phyloP scores from a whole-genome alignment of 2,113 vertebrate genomes.

The Centropus unirufus region DNA sequence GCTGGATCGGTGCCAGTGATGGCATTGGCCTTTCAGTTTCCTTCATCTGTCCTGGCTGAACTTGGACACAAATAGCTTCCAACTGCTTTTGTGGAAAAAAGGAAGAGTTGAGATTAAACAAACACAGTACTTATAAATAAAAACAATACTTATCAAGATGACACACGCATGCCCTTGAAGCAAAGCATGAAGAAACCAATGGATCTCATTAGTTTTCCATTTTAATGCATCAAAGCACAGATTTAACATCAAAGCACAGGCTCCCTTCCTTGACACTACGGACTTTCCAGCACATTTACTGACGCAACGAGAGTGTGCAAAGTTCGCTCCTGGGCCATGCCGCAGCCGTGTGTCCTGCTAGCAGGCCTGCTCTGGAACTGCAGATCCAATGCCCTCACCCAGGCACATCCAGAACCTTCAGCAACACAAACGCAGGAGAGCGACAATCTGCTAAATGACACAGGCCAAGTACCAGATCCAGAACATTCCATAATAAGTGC shows the following conservation, averaged over 20 bases:
- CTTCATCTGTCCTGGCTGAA: constrained; percentile 79
- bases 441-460: neutral
- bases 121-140: neutral
- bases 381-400: neutral
- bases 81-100: constrained; percentile 75
- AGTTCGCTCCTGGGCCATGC: neutral
- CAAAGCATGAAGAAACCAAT: neutral
- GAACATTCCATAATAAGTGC: rapidly evolving
- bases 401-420: neutral
- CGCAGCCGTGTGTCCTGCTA: neutral
- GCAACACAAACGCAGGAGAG: neutral
- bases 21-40: constrained; percentile 68
- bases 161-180: neutral
- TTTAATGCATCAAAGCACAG: neutral
- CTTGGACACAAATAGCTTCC: constrained; percentile 87
- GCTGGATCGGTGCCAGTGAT: constrained; percentile 64
- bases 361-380: neutral
- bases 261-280: neutral
- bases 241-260: neutral
- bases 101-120: constrained; percentile 29
- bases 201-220: neutral
- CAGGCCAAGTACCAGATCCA: neutral
- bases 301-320: neutral
- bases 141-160: neutral
- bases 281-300: neutral